These are phyloP conservation scores for Enteromius paludinosus DNA, from an alignment of 2,797 vertebrate species.

Conservation along the genomic window DNA sequence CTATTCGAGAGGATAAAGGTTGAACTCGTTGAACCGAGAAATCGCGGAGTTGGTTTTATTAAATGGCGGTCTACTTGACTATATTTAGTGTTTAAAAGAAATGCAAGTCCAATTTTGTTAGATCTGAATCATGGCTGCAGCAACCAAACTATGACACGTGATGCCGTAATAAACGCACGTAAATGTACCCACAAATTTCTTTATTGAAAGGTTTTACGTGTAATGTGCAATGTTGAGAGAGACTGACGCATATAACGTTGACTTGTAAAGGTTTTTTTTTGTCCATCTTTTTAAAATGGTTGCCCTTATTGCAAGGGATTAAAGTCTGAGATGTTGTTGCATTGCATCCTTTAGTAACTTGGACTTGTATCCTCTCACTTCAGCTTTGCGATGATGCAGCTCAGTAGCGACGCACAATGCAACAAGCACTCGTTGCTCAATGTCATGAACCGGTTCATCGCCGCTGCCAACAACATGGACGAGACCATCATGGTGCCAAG, in stretches of 20 bases:
- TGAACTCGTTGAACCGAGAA: neutral
- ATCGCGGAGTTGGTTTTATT: neutral
- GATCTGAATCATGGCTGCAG: neutral
- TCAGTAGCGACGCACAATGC: constrained; percentile 72
- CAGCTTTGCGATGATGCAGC: constrained; percentile 78
- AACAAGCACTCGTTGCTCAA: constrained; percentile 84
- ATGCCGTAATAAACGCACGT: neutral
- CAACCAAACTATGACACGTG: neutral
- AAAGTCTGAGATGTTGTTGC: neutral
- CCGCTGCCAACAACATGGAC: constrained; percentile 86
- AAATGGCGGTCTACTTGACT: neutral
- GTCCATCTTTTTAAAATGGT: too few relatives aligned
- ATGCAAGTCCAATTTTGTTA: too few relatives aligned
- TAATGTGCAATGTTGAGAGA: too few relatives aligned
- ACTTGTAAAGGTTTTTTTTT: too few relatives aligned
- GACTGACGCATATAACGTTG: neutral
- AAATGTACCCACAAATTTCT: neutral
- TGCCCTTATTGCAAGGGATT: neutral
- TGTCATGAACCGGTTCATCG: constrained; percentile 84
- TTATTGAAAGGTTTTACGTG: neutral
- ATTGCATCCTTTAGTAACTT: too few relatives aligned
- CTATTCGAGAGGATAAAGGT: neutral
- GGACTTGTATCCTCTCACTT: neutral
- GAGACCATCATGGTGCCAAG: constrained; percentile 86
- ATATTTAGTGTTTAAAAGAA: neutral